Evolutionary conservation across 2,797 vertebrate species (phyloP).

Genomic region (Rousettus madagascariensis): DNA sequence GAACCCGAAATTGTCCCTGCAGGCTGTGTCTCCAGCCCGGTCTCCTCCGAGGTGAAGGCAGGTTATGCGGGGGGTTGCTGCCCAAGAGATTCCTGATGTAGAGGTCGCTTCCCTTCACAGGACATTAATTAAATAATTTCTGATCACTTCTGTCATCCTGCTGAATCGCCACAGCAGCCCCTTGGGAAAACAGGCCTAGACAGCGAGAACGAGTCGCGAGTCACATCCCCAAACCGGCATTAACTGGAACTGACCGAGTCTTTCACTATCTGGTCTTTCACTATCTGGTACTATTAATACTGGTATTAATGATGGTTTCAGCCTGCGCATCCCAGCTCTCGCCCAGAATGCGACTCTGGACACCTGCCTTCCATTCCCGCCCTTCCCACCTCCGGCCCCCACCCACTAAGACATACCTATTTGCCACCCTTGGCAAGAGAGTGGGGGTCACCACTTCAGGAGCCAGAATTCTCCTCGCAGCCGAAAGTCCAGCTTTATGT

Average conservation of each 20-base stretch:
- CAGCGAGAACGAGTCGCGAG: not conserved
- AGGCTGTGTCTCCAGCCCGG: not conserved
- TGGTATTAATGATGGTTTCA: too few species aligned
- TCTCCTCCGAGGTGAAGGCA: not conserved
- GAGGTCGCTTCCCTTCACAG: not conserved
- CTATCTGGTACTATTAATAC: too few species aligned
- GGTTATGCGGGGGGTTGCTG: not conserved
- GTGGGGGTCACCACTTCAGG: constrained; percentile 71
- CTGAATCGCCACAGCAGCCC: not conserved
- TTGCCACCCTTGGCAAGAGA: constrained; percentile 56
- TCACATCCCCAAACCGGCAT: not conserved
- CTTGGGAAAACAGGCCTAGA: not conserved
- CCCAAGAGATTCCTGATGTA: accelerated
- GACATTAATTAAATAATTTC: not conserved
- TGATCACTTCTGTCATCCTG: not conserved
- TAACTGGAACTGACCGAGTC: not conserved
- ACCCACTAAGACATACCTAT: not conserved
- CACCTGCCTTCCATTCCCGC: not conserved
- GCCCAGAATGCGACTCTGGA: not conserved
- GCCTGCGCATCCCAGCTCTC: not conserved
- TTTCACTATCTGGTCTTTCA: not conserved
- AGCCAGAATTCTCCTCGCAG: constrained; percentile 59
- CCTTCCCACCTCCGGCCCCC: not conserved
- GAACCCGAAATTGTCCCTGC: not conserved
- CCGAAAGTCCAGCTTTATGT: constrained; percentile 60